phyloP scores from a whole-genome alignment of 2,888 invertebrate genomes.

The Ceraclea dissimilis region DNA sequence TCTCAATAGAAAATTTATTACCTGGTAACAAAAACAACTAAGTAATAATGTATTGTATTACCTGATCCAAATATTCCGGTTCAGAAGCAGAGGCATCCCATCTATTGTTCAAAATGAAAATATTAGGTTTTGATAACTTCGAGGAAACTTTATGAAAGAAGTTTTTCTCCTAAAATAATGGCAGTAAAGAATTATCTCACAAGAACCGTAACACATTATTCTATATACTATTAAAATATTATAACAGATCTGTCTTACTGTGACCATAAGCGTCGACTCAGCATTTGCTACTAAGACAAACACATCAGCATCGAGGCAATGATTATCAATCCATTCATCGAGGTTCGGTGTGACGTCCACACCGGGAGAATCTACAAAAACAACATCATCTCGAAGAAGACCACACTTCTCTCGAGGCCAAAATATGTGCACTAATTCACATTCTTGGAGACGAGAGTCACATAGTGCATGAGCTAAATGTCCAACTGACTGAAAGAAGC shows the following conservation, averaged over 20 bases:
- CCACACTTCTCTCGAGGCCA: slow-evolving; percentile 96
- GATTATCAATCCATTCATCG: slow-evolving; percentile 98
- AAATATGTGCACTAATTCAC: slow-evolving; percentile 82
- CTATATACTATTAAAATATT: background rate
- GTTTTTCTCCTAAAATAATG: slow-evolving; percentile 80
- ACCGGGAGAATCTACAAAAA: slow-evolving; percentile 97
- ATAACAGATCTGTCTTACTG: slow-evolving; percentile 52
- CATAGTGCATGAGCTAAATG: slow-evolving; percentile 93
- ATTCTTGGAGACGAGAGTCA: slow-evolving; percentile 83
- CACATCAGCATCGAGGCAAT: slow-evolving; percentile 98
- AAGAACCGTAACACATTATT: background rate
- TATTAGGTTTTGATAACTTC: slow-evolving; percentile 94
- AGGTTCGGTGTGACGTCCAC: slow-evolving; percentile 98
- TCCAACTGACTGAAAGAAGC: slow-evolving; percentile 69
- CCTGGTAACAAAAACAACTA: background rate
- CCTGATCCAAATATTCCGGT: slow-evolving; percentile 90
- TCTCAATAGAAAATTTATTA: background rate
- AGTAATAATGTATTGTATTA: slow-evolving; percentile 38
- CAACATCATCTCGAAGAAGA: slow-evolving; percentile 92
- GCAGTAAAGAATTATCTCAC: too few relatives aligned
- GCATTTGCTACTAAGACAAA: slow-evolving; percentile 99
- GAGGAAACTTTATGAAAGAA: slow-evolving; percentile 99
- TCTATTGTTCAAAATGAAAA: slow-evolving; percentile 97
- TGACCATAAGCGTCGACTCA: slow-evolving; percentile 97
- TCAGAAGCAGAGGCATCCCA: slow-evolving; percentile 99